Conservation (phyloP, 2,113 vertebrate species). For the Lethenteron reissneri region DNA sequence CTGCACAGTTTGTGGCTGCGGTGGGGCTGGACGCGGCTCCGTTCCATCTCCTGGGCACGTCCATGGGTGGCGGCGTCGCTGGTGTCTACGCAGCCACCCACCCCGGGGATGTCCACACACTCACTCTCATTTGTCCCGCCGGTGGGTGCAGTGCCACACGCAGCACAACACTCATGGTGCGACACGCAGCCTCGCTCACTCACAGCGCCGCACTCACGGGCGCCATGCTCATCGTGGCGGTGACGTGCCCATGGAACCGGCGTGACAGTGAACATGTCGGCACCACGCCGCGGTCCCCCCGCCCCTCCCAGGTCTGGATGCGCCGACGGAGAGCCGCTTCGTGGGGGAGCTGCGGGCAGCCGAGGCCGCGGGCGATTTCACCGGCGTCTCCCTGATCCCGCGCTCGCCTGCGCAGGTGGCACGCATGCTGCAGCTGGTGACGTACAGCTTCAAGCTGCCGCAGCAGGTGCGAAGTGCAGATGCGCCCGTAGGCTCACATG, state of each 20-base stretch:
- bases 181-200: no score
- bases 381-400: constrained; percentile 56
- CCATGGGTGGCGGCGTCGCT: constrained; percentile 74
- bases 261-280: no score
- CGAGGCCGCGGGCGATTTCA: constrained; percentile 18
- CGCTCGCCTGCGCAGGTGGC: constrained; percentile 44
- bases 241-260: no score
- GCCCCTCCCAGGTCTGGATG: constrained; percentile 32
- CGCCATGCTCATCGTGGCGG: no score
- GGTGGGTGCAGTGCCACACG: constrained; percentile 27
- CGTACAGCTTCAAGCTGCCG: constrained; percentile 48
- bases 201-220: no score
- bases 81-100: constrained; percentile 66
- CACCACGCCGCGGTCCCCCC: not conserved
- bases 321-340: constrained; percentile 37
- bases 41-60: constrained; percentile 67
- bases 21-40: no score
- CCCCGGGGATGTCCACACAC: constrained; percentile 49
- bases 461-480: constrained; percentile 32
- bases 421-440: constrained; percentile 64
- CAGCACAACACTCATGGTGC: no score
- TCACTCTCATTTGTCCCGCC: constrained; percentile 68
- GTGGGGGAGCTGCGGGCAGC: constrained; percentile 32
- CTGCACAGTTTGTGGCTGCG: no score
- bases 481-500: no score